Evolutionary conservation across 2,888 invertebrate species (phyloP).

Genomic region (Drosophila greeni): DNA sequence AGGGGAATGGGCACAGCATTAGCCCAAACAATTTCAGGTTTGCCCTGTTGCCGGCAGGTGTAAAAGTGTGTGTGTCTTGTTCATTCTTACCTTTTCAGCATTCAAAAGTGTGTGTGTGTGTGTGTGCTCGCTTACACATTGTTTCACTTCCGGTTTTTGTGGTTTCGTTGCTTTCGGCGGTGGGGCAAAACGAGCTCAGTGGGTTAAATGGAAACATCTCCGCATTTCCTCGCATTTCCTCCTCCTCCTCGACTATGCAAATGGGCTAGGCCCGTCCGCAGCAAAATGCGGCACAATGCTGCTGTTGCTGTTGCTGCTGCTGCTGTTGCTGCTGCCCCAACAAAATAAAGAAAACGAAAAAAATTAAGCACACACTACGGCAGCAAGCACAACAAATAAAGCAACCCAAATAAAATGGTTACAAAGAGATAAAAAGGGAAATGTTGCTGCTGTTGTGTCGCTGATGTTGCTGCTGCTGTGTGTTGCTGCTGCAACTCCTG

Average conservation of each 20-base stretch:
- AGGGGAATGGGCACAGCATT: constrained; percentile 33
- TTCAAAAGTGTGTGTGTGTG: constrained; percentile 23
- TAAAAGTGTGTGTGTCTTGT: constrained; percentile 29
- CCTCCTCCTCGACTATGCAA: constrained; percentile 40
- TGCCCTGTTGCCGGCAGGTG: constrained; percentile 47
- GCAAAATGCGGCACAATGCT: constrained; percentile 39
- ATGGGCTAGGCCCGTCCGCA: constrained; percentile 52
- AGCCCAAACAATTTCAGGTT: constrained; percentile 43
- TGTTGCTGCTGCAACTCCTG: constrained; percentile 43
- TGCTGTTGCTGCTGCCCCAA: constrained; percentile 25
- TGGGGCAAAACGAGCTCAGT: constrained; percentile 62
- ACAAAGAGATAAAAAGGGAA: constrained; percentile 36
- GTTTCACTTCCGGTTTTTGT: constrained; percentile 48
- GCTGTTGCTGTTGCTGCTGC: constrained; percentile 13
- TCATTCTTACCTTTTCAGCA: constrained; percentile 34
- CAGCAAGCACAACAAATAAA: constrained; percentile 20
- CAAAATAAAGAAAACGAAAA: constrained; percentile 24
- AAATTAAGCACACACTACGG: constrained; percentile 49
- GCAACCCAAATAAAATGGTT: constrained; percentile 41
- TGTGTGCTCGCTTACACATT: constrained; percentile 27
- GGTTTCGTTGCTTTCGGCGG: constrained; percentile 49
- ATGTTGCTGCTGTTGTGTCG: constrained; percentile 12
- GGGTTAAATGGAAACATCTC: constrained; percentile 67
- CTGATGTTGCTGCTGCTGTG: constrained; percentile 29
- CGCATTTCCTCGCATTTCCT: constrained; percentile 12